Evolutionary conservation across 2,888 invertebrate species (phyloP), one percentile per base, ranked within the genome.

Genomic region (Tiliacea citrago): DNA sequence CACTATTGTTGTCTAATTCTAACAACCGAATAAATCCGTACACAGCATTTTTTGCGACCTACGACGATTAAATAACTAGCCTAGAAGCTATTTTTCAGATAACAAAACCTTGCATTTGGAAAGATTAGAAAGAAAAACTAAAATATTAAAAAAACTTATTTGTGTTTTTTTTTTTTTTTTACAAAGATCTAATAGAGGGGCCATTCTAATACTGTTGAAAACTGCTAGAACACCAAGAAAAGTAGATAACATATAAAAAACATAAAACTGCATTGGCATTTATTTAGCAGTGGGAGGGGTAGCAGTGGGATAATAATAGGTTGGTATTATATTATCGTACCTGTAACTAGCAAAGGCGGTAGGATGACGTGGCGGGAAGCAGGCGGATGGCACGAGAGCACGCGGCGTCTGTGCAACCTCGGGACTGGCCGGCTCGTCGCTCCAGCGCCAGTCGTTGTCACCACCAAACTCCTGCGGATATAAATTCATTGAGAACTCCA

Each of bases 331-430:
- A 39, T 39, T 39, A 13, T 29, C 65, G 35, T 51, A 66, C 96
- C 96, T 96, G 88, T 90, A 95, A 85, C 96, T 96, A 6, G 93
- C 89, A 83, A 90, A 95, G 13, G 90, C 90, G 1, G 91, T 87
- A 7, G 95, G 92, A 53, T 94, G 93, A 0, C 91, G 66, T 0
- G 95, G 95, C 75, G 96, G 96, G 90, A 96, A 96, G 92, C 96
- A 96, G 24, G 86, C 87, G 13, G 94, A 75, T 12, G 96, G 96
- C 67, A 96, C 95, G 4, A 95, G 90, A 10, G 94, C 90, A 8
- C 94, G 92, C 60, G 96, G 96, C 2, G 94, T 93, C 87, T 94
- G 95, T 61, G 95, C 96, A 13, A 87, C 93, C 88, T 94, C 94
- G 0, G 96, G 96, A 84, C 96, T 96, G 77, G 92, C 89, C 0